These are phyloP conservation scores for Ramphastos sulfuratus DNA, from an alignment of 2,113 vertebrate genomes.

Conservation along the genomic window DNA sequence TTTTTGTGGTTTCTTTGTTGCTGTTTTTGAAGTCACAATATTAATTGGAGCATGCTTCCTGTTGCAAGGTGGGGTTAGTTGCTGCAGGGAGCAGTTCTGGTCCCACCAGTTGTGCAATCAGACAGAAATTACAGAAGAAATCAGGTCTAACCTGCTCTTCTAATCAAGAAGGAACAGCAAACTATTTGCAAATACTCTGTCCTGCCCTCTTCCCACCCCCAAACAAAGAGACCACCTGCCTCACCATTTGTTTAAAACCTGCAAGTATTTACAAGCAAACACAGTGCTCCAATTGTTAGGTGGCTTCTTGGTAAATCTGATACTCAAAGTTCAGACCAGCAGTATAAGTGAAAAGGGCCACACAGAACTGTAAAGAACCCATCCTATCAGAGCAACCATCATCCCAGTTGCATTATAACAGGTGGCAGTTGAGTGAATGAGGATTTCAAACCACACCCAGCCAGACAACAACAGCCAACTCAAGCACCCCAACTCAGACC, in stretches of 20 bases:
- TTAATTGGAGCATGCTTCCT: background rate
- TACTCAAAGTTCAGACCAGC: constrained; percentile 4
- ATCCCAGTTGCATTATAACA: background rate
- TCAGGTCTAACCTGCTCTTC: constrained; percentile 42
- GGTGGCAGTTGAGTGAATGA: background rate
- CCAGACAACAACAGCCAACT: background rate
- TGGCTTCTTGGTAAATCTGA: constrained; percentile 9
- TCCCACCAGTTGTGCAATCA: constrained; percentile 29
- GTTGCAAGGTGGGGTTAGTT: background rate
- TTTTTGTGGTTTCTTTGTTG: background rate
- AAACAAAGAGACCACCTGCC: constrained; percentile 47
- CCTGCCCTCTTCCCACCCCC: constrained; percentile 9
- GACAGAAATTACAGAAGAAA: constrained; percentile 42
- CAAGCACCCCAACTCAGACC: background rate
- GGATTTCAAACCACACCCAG: background rate
- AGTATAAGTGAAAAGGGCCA: constrained; percentile 45
- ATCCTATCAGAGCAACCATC: background rate
- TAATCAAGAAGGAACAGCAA: background rate
- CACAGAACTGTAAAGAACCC: background rate
- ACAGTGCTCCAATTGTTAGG: background rate
- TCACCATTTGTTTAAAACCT: constrained; percentile 33
- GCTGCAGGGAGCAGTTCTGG: constrained; percentile 39
- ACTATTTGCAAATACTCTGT: constrained; percentile 24
- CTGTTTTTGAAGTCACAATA: background rate
- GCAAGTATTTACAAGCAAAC: constrained; percentile 61